phyloP scores from a whole-genome alignment of 2,888 invertebrate genomes.

The Argyra leucocephala region DNA sequence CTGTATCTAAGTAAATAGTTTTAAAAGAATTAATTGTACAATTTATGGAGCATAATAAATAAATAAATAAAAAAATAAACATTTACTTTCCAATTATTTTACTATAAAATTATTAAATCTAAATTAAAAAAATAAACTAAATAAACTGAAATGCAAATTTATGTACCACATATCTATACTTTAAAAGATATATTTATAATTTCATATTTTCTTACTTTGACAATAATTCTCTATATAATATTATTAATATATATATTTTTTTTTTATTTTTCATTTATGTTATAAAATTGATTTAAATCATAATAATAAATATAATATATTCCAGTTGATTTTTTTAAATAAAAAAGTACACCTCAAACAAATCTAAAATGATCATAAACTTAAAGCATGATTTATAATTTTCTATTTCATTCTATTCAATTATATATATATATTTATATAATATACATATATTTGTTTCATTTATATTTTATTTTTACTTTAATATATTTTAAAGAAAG shows the following conservation, averaged over 20 bases:
- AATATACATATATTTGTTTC: neutral
- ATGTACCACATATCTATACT: too few relatives aligned
- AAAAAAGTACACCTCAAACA: constrained; percentile 3
- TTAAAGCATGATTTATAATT: constrained; percentile 6
- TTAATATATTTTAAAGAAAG: neutral
- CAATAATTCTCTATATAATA: neutral
- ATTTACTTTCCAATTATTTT: too few relatives aligned
- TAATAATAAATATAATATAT: neutral
- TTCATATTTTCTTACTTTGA: too few relatives aligned
- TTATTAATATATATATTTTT: neutral
- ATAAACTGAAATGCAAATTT: too few relatives aligned
- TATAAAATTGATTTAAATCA: constrained; percentile 6
- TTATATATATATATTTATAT: neutral
- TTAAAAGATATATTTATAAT: too few relatives aligned
- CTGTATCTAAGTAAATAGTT: too few relatives aligned
- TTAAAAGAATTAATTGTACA: too few relatives aligned
- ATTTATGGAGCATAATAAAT: too few relatives aligned
- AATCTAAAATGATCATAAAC: neutral
- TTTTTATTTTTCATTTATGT: too few relatives aligned
- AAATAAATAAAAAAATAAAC: too few relatives aligned
- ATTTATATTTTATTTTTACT: neutral
- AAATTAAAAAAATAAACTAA: too few relatives aligned
- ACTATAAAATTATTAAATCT: too few relatives aligned
- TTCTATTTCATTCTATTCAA: neutral
- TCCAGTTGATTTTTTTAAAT: neutral